phyloP scores from a whole-genome alignment of 2,888 invertebrate species.

The Merodon equestris region DNA sequence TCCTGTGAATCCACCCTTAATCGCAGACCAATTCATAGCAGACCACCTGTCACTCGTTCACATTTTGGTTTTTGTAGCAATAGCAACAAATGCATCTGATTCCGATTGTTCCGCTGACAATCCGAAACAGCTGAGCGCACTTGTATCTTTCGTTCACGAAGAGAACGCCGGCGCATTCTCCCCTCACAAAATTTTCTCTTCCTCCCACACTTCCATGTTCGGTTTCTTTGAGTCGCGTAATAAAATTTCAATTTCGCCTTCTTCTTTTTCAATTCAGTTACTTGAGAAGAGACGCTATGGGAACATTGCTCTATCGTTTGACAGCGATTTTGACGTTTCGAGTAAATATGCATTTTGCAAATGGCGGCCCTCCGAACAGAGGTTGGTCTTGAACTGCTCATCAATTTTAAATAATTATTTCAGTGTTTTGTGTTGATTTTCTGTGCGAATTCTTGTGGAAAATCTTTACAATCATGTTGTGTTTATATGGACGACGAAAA shows the following conservation, averaged over 20 bases:
- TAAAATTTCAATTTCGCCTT: conserved; percentile 66
- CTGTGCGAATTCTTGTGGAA: conserved; percentile 11
- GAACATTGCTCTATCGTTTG: conserved; percentile 68
- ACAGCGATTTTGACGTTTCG: conserved; percentile 61
- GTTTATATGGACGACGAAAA: conserved; percentile 6
- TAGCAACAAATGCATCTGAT: conserved; percentile 12
- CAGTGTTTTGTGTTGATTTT: conserved; percentile 13
- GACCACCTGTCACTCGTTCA: conserved; percentile 1
- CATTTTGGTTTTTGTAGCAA: conserved; percentile 20
- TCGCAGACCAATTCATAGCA: conserved; percentile 12
- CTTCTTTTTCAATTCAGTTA: conserved; percentile 68
- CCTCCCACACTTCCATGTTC: conserved; percentile 29
- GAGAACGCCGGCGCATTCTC: conserved; percentile 60
- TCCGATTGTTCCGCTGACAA: conserved; percentile 46
- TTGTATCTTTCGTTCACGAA: conserved; percentile 35
- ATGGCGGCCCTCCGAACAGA: conserved; percentile 64
- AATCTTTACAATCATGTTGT: neutral
- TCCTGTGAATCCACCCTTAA: too few species aligned
- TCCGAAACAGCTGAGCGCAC: conserved; percentile 54
- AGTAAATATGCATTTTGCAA: conserved; percentile 68
- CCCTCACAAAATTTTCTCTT: conserved; percentile 27
- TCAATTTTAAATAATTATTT: conserved; percentile 23
- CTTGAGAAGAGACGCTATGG: conserved; percentile 68
- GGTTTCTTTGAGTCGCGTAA: conserved; percentile 38
- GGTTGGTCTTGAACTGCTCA: conserved; percentile 48